Evolutionary conservation across 2,797 vertebrate genomes (phyloP).

Genomic region (Rhyacichthys aspro): DNA sequence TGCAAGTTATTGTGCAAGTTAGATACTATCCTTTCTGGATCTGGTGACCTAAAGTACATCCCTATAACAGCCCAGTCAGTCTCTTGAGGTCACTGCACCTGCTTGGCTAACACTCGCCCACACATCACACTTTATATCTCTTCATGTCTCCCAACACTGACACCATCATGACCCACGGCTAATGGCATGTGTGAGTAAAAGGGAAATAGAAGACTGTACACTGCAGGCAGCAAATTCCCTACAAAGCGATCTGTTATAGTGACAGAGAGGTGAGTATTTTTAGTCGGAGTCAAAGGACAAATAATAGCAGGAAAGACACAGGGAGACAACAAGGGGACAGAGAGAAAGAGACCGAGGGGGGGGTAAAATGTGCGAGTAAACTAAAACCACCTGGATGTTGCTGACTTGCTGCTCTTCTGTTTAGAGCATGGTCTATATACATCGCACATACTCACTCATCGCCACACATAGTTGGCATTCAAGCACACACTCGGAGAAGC

Average conservation of each 20-base stretch:
- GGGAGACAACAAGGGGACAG: slow-evolving; percentile 56
- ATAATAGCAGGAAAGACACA: slow-evolving; percentile 69
- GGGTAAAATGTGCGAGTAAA: slow-evolving; percentile 62
- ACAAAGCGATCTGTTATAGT: slow-evolving; percentile 75
- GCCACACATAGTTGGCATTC: slow-evolving; percentile 14
- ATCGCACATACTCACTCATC: slow-evolving; percentile 32
- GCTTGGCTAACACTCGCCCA: slow-evolving; percentile 45
- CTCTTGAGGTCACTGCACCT: slow-evolving; percentile 59
- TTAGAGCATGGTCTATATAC: slow-evolving; percentile 57
- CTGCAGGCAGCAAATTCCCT: slow-evolving; percentile 67
- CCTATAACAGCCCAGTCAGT: slow-evolving; percentile 40
- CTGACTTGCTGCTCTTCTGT: slow-evolving; percentile 68
- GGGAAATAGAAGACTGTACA: slow-evolving; percentile 61
- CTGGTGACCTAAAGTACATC: slow-evolving; percentile 58
- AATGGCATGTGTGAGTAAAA: slow-evolving; percentile 18
- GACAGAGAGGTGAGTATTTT: slow-evolving; percentile 77
- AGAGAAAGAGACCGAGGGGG: slow-evolving; percentile 12
- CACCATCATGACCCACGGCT: slow-evolving; percentile 39
- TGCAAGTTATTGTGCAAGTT: slow-evolving; percentile 39
- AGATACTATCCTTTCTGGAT: slow-evolving; percentile 43
- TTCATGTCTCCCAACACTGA: slow-evolving; percentile 48
- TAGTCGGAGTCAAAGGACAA: slow-evolving; percentile 74
- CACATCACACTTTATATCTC: slow-evolving; percentile 36
- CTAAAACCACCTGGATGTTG: slow-evolving; percentile 73
- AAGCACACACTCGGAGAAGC: slow-evolving; percentile 16